Evolutionary conservation across 2,888 invertebrate genomes (phyloP).

Genomic region (Drosophila aldrichi): DNA sequence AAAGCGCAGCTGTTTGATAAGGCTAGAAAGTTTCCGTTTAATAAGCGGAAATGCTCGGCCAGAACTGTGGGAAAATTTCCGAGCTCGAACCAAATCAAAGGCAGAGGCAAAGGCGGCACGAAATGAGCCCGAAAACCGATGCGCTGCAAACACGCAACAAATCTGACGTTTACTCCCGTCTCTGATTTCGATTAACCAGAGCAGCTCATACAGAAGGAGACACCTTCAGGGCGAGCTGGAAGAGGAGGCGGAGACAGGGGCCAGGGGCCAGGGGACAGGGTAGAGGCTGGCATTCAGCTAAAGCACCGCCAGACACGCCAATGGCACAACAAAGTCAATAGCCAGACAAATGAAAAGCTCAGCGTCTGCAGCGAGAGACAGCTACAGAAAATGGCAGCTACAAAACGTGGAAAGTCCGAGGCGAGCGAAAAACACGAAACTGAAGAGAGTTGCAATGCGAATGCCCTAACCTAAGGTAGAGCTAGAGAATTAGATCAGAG

Average conservation of each 20-base stretch:
- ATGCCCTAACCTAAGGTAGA: constrained; percentile 31
- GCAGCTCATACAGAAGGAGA: constrained; percentile 32
- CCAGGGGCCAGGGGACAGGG: too few species aligned
- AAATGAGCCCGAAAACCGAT: constrained; percentile 46
- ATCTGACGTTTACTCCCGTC: constrained; percentile 59
- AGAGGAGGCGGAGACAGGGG: too few species aligned
- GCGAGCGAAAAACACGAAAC: constrained; percentile 6
- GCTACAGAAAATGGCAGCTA: constrained; percentile 51
- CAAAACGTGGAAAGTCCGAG: constrained; percentile 26
- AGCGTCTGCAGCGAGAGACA: constrained; percentile 35
- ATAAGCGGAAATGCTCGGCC: constrained; percentile 55
- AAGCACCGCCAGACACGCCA: constrained; percentile 76
- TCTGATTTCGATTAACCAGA: constrained; percentile 49
- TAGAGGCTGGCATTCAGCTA: constrained; percentile 31
- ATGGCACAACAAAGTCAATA: constrained; percentile 76
- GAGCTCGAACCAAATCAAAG: constrained; percentile 48
- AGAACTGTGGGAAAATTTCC: constrained; percentile 59
- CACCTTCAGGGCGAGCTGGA: constrained; percentile 33
- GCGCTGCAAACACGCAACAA: constrained; percentile 65
- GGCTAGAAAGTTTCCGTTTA: constrained; percentile 44
- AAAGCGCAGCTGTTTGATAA: constrained; percentile 64
- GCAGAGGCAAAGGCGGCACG: constrained; percentile 11
- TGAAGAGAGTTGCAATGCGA: neutral
- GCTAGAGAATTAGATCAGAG: neutral
- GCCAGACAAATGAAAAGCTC: constrained; percentile 76